Evolutionary conservation across 2,113 vertebrate species (phyloP), one percentile per base, ranked within the genome.

Genomic region (Malurus cyaneus): DNA sequence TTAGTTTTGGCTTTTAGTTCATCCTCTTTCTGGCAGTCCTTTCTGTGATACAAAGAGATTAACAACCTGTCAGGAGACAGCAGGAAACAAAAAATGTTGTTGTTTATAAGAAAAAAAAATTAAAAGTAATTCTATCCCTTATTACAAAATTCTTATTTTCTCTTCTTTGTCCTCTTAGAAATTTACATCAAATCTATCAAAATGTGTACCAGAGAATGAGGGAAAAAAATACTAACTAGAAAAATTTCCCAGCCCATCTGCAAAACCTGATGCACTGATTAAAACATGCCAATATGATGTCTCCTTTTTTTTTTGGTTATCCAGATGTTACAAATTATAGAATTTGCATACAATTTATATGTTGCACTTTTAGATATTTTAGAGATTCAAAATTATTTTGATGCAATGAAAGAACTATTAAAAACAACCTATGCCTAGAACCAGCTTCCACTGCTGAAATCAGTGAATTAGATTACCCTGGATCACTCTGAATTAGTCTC

Each of bases 1-100:
- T 91, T 36, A 13, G 8, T 62, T 87, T 72, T 85, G 61, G n/a
- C 36, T 82, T 91, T 89, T 72, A 65, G 49, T 93, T 28, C 41
- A 46, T 64, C 18, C 15, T 49, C 15, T 74, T 92, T 83, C 65
- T 79, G 65, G 44, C 14, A 64, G 41, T 46, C 32, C 7, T 50
- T 86, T 92, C 65, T 59, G 24, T 14, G 31, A 71, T n/a, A 64
- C 6, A 53, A 81, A 86, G 11, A 84, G 15, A 83, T 14, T 50
- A 34, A 42, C 6, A 73, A 34, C 11, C 17, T 73, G 32, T 78
- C 26, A 78, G 39, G 39, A 39, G 39, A 39, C 46, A 80, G 26
- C 5, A 78, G 23, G 17, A 89, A 86, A 74, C 5, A 76, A 39
- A 74, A 60, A 70, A 52, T 1, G 8, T 61, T 7, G 7, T 41